phyloP scores from a whole-genome alignment of 2,797 vertebrate genomes.

The Xyrichtys novacula region DNA sequence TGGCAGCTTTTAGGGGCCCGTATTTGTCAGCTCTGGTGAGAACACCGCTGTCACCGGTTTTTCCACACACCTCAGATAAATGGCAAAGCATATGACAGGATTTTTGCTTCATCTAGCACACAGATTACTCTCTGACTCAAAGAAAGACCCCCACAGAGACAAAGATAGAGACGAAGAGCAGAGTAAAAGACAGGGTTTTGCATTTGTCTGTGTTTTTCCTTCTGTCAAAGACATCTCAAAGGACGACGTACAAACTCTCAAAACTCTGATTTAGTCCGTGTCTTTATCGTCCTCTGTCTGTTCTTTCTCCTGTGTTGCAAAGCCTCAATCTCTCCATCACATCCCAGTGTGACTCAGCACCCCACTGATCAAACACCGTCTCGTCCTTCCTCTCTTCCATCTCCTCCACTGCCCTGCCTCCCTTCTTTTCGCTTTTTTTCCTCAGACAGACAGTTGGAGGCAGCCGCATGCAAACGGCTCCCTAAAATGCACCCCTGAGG shows the following conservation, averaged over 20 bases:
- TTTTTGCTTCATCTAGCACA: constrained; percentile 58
- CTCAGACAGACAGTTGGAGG: constrained; percentile 56
- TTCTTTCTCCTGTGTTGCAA: constrained; percentile 34
- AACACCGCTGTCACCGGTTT: constrained; percentile 32
- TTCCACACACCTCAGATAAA: constrained; percentile 46
- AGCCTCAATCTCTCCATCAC: constrained; percentile 60
- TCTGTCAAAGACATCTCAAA: constrained; percentile 38
- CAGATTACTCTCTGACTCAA: constrained; percentile 32
- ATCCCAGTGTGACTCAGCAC: constrained; percentile 74
- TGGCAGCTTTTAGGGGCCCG: constrained; percentile 41
- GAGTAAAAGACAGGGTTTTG: constrained; percentile 7
- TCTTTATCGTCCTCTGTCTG: constrained; percentile 23
- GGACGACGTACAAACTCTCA: constrained; percentile 18
- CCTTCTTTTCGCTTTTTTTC: constrained; percentile 18
- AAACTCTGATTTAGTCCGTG: constrained; percentile 50
- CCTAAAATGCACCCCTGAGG: constrained; percentile 54
- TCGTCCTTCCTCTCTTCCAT: constrained; percentile 48
- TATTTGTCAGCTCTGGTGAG: constrained; percentile 36
- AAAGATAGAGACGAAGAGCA: not conserved
- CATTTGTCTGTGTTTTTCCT: constrained; percentile 29
- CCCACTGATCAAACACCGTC: constrained; percentile 72
- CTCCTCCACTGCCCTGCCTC: constrained; percentile 26
- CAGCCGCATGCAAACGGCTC: constrained; percentile 61
- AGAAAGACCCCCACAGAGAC: constrained; percentile 36
- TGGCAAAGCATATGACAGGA: constrained; percentile 47